Evolutionary conservation across 2,888 invertebrate genomes (phyloP).

Genomic region (Germaria angustata): DNA sequence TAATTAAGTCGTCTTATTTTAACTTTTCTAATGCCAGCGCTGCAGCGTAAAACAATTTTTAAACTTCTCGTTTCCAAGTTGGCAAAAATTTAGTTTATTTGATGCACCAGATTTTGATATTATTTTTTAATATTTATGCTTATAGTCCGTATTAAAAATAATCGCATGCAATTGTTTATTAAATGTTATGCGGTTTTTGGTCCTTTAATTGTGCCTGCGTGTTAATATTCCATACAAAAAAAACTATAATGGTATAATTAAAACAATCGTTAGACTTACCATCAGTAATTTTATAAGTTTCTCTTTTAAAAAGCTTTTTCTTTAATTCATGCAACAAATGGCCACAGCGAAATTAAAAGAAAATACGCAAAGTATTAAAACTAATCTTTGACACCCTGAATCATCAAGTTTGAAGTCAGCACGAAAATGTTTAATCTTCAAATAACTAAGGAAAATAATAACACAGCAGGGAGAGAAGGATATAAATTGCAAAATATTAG

Average conservation of each 20-base stretch:
- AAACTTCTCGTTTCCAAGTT: too few species aligned
- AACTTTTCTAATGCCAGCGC: too few species aligned
- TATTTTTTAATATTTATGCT: too few species aligned
- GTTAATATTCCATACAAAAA: not conserved
- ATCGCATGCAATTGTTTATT: too few species aligned
- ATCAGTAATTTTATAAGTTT: conserved; percentile 9
- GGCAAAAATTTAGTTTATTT: too few species aligned
- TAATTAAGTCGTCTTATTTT: too few species aligned
- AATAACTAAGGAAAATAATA: not conserved
- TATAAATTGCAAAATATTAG: not conserved
- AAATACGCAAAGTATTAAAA: not conserved
- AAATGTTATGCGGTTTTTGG: too few species aligned
- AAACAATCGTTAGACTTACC: conserved; percentile 29
- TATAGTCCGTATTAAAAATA: too few species aligned
- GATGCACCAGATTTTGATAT: too few species aligned
- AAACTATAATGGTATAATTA: conserved; percentile 7
- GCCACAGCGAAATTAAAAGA: not conserved
- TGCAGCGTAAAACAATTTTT: too few species aligned
- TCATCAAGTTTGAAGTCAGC: not conserved
- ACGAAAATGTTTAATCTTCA: not conserved
- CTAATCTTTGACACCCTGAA: not conserved
- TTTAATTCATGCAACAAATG: not conserved
- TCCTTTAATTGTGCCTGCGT: too few species aligned
- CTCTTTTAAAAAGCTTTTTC: not conserved
- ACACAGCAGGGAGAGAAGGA: not conserved